A percentile compares a stretch with the other conserved stretches of the same genome.
phyloP scores from a whole-genome alignment of 2,113 vertebrate genomes.

The Cyprinodon tularosa region DNA sequence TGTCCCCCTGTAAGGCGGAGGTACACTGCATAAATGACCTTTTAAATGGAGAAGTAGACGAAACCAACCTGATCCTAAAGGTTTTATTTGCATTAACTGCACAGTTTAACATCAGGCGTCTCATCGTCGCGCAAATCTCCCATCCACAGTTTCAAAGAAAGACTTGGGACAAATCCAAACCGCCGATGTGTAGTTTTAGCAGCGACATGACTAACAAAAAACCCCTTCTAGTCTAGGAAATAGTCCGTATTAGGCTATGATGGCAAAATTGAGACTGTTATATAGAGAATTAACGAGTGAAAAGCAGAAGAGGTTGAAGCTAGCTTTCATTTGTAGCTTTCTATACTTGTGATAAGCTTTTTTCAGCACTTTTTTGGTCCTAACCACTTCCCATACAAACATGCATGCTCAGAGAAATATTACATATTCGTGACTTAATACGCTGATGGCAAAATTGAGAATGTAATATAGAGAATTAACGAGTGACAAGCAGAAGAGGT shows the following conservation, averaged over 20 bases:
- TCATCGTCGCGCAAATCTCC: constrained; percentile 29
- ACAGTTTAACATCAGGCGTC: constrained; percentile 32
- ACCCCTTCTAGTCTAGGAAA: neutral
- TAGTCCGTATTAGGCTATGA: too few species aligned
- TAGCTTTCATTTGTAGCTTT: neutral
- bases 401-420: neutral
- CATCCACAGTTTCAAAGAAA: neutral
- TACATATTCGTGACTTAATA: too few species aligned
- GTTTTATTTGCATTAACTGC: constrained; percentile 18
- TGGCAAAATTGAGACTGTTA: constrained; percentile 15
- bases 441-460: constrained; percentile 1
- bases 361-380: neutral
- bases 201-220: neutral
- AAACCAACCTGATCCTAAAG: neutral
- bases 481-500: neutral
- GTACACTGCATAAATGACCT: constrained; percentile 8
- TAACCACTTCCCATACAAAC: neutral
- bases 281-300: neutral
- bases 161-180: neutral
- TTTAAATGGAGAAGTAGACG: neutral
- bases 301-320: neutral
- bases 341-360: neutral
- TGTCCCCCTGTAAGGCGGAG: constrained; percentile 66
- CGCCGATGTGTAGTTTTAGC: neutral
- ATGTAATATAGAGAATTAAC: constrained; percentile 8